phyloP scores from a whole-genome alignment of 2,888 invertebrate species.

The Phalangium opilio region DNA sequence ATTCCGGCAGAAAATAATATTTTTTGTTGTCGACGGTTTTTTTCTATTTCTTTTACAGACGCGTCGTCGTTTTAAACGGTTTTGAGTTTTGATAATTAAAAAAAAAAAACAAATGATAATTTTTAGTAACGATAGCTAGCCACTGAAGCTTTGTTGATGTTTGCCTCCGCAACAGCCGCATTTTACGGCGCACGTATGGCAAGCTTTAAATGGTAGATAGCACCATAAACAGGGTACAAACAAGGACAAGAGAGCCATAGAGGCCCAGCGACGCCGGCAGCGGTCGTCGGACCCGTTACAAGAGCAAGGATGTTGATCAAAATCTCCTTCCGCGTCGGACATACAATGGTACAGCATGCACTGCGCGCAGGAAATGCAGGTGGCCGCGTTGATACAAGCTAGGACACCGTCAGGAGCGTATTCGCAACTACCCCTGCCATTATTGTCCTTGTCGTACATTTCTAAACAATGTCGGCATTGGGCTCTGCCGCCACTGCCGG shows the following conservation, averaged over 20 bases:
- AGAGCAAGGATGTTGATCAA: slow-evolving; percentile 66
- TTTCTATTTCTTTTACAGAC: too few relatives aligned
- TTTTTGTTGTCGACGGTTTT: too few relatives aligned
- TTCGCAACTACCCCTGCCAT: slow-evolving; percentile 56
- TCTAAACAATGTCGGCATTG: slow-evolving; percentile 38
- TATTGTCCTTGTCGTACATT: slow-evolving; percentile 60
- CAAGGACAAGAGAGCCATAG: slow-evolving; percentile 64
- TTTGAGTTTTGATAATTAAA: too few relatives aligned
- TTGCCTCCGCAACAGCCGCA: slow-evolving; percentile 70
- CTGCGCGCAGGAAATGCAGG: slow-evolving; percentile 73
- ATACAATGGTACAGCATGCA: slow-evolving; percentile 87
- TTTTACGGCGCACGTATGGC: slow-evolving; percentile 63
- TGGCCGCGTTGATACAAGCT: slow-evolving; percentile 60
- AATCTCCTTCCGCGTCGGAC: slow-evolving; percentile 77
- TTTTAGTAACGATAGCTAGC: too few relatives aligned
- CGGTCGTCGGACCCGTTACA: slow-evolving; percentile 38
- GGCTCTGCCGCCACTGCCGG: slow-evolving; percentile 17
- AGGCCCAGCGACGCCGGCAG: slow-evolving; percentile 58
- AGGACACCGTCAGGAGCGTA: slow-evolving; percentile 61
- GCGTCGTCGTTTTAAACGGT: too few relatives aligned
- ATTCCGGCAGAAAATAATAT: too few relatives aligned
- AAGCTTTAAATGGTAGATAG: slow-evolving; percentile 70
- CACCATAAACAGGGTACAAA: slow-evolving; percentile 88
- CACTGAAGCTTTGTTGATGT: slow-evolving; percentile 36
- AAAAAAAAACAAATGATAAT: too few relatives aligned